Conservation (phyloP, 2,888 invertebrate genomes). For the Mesorhabditis belari region DNA sequence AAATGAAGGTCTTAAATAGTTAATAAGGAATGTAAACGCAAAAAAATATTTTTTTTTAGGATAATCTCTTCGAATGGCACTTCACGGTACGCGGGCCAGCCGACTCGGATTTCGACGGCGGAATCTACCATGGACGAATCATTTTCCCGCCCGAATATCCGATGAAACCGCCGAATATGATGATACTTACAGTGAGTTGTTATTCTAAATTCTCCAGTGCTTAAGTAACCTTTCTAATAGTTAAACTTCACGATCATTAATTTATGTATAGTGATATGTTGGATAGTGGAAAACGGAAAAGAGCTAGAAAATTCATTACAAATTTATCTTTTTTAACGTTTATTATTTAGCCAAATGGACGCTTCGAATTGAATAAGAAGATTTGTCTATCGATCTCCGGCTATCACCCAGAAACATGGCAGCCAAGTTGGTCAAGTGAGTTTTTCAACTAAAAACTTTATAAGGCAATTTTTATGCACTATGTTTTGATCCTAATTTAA, state of each 20-base stretch:
- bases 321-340: slow-evolving; percentile 1
- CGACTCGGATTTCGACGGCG: slow-evolving; percentile 76
- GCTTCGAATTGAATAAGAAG: slow-evolving; percentile 86
- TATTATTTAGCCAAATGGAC: slow-evolving; percentile 71
- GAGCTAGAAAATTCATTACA: no score
- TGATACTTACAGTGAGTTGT: slow-evolving; percentile 71
- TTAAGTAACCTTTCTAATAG: no score
- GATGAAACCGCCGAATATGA: slow-evolving; percentile 92
- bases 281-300: neutral
- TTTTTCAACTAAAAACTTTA: slow-evolving; percentile 11
- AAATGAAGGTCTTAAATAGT: slow-evolving; percentile 3
- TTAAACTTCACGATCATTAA: no score
- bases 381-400: slow-evolving; percentile 91
- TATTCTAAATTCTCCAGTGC: no score
- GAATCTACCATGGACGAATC: slow-evolving; percentile 85
- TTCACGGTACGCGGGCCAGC: slow-evolving; percentile 85
- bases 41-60: slow-evolving; percentile 58
- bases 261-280: no score
- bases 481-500: neutral
- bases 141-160: slow-evolving; percentile 86
- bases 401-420: slow-evolving; percentile 95
- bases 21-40: neutral
- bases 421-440: slow-evolving; percentile 84
- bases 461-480: no score
- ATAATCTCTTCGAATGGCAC: slow-evolving; percentile 95